Conservation (phyloP, 2,797 vertebrate genomes). For the Tapirus indicus region DNA sequence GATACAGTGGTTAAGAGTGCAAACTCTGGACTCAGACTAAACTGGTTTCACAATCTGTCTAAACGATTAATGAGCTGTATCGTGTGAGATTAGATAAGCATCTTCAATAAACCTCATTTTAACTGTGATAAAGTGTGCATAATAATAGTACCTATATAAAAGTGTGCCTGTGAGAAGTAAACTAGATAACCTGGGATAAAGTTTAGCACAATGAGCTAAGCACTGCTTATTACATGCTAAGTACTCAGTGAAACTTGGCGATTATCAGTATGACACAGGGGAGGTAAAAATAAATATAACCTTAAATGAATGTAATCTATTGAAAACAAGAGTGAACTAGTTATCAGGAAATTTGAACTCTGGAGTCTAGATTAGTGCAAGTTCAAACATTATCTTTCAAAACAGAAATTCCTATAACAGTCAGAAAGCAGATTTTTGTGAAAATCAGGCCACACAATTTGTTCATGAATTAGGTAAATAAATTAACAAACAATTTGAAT, state of each 20-base stretch:
- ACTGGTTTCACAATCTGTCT: not conserved
- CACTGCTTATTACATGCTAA: not conserved
- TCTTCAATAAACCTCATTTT: slow-evolving; percentile 14
- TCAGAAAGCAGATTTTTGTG: not conserved
- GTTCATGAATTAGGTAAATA: not conserved
- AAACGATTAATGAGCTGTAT: not conserved
- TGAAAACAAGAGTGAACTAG: not conserved
- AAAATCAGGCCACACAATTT: not conserved
- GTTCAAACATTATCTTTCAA: not conserved
- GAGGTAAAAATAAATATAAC: not conserved
- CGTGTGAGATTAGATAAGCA: not conserved
- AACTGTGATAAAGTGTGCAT: not conserved
- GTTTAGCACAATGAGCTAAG: not conserved
- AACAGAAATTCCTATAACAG: not conserved
- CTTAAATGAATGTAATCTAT: not conserved
- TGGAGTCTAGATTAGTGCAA: not conserved
- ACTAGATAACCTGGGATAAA: not conserved
- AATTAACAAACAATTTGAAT: not conserved
- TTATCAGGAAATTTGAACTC: not conserved
- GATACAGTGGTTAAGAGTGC: not conserved
- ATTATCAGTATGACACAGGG: not conserved
- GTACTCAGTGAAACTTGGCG: not conserved
- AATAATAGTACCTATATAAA: not conserved
- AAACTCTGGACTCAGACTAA: not conserved
- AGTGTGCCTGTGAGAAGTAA: not conserved